phyloP scores from a whole-genome alignment of 2,797 vertebrate genomes.

The Neosalanx taihuensis region DNA sequence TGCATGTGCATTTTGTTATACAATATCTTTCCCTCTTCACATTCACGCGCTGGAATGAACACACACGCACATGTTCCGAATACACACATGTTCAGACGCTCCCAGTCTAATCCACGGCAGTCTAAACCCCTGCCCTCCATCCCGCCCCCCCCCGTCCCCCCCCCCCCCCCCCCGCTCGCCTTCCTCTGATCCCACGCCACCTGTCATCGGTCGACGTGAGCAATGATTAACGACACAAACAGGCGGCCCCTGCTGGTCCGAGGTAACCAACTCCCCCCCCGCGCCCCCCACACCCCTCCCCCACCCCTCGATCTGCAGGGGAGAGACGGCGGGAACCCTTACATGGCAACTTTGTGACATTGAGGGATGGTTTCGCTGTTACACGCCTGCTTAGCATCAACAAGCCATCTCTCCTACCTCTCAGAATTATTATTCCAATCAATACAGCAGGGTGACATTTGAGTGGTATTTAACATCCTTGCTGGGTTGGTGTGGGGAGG shows the following conservation, averaged over 20 bases:
- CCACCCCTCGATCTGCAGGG: slow-evolving; percentile 19
- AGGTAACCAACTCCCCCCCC: slow-evolving; percentile 57
- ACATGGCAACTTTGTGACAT: slow-evolving; percentile 74
- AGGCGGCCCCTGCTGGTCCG: slow-evolving; percentile 59
- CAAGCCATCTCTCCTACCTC: slow-evolving; percentile 65
- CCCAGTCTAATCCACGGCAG: background rate
- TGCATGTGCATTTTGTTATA: background rate
- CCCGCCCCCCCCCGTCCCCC: too few relatives aligned
- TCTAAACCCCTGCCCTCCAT: background rate
- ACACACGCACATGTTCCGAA: background rate
- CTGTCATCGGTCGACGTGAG: slow-evolving; percentile 49
- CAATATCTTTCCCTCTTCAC: slow-evolving; percentile 8
- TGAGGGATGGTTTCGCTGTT: slow-evolving; percentile 64
- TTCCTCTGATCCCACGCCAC: slow-evolving; percentile 44
- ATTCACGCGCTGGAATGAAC: background rate
- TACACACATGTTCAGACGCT: background rate
- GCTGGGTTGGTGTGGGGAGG: slow-evolving; percentile 20
- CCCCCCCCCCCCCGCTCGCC: background rate
- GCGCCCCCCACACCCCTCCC: slow-evolving; percentile 29
- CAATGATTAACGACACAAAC: slow-evolving; percentile 70
- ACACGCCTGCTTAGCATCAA: slow-evolving; percentile 70
- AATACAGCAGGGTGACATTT: slow-evolving; percentile 73
- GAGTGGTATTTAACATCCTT: slow-evolving; percentile 77
- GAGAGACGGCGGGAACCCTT: slow-evolving; percentile 53
- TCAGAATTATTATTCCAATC: slow-evolving; percentile 78